Conservation (phyloP, 2,888 invertebrate species). For the Scelioninae gen. 2 region DNA sequence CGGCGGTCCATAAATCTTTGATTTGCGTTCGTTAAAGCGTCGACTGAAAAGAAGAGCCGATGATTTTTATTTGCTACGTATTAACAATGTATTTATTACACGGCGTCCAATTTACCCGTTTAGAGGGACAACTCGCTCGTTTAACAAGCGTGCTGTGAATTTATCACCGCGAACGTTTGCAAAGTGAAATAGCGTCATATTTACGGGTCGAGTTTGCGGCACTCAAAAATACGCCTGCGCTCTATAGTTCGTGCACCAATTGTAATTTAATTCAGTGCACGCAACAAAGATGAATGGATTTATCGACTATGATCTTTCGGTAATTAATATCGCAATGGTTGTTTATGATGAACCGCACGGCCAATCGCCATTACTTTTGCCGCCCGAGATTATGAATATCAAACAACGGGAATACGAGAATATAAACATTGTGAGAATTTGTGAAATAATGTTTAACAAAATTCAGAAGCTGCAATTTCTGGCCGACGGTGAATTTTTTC, state of each 20-base stretch:
- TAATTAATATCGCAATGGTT: constrained; percentile 33
- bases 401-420: not conserved
- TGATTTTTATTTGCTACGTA: constrained; percentile 38
- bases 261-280: constrained; percentile 39
- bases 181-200: constrained; percentile 43
- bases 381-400: constrained; percentile 10
- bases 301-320: constrained; percentile 35
- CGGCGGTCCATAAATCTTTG: not conserved
- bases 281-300: constrained; percentile 40
- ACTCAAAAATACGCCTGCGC: constrained; percentile 22
- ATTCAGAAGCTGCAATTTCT: too few relatives aligned
- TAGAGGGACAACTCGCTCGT: constrained; percentile 19
- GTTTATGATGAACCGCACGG: constrained; percentile 25
- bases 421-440: constrained; percentile 4
- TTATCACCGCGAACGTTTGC: constrained; percentile 28
- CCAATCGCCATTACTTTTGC: constrained; percentile 19
- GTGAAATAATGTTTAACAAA: too few relatives aligned
- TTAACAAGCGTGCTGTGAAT: constrained; percentile 42
- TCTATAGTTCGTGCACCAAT: constrained; percentile 11
- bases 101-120: constrained; percentile 26
- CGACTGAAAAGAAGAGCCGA: constrained; percentile 25
- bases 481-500: too few relatives aligned
- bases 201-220: constrained; percentile 38
- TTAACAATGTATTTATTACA: constrained; percentile 27
- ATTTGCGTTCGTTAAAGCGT: too few relatives aligned